Conservation (phyloP, 2,113 vertebrate genomes). For the Megalops atlanticus region DNA sequence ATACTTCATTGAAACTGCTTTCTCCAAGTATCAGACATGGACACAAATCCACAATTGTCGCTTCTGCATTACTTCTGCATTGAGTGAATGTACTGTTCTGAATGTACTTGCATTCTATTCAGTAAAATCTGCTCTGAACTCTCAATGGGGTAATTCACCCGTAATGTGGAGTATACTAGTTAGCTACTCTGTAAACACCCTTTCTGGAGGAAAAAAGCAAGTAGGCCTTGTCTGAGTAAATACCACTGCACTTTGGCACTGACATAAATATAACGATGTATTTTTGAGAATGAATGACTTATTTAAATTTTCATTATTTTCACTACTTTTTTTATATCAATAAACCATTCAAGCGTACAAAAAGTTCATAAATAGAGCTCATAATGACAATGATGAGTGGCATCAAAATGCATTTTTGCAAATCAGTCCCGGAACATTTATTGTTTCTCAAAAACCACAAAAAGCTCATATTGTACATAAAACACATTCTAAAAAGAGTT, state of each 20-base stretch:
- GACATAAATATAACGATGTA: conserved; percentile 60
- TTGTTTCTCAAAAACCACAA: conserved; percentile 37
- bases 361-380: conserved; percentile 74
- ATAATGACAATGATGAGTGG: conserved; percentile 52
- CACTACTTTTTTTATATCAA: conserved; percentile 48
- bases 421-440: conserved; percentile 39
- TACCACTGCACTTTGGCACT: conserved; percentile 63
- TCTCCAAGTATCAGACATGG: conserved; percentile 39
- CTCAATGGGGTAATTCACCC: conserved; percentile 17
- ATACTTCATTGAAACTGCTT: conserved; percentile 53
- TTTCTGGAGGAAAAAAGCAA: conserved; percentile 22
- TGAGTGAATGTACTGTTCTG: conserved; percentile 16
- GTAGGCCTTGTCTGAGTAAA: conserved; percentile 29
- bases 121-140: background rate
- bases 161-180: conserved; percentile 20
- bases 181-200: conserved; percentile 21
- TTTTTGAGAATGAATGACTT: conserved; percentile 46
- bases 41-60: conserved; percentile 19
- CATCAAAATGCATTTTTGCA: conserved; percentile 45
- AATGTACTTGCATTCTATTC: conserved; percentile 13
- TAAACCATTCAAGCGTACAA: conserved; percentile 63
- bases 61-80: conserved; percentile 20
- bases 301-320: conserved; percentile 51
- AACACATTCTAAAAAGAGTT: conserved; percentile 41
- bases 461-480: conserved; percentile 40